Percentiles rank a stretch among this genome's conserved stretches.
phyloP scores from a whole-genome alignment of 2,797 vertebrate genomes.

The Vultur gryphus region DNA sequence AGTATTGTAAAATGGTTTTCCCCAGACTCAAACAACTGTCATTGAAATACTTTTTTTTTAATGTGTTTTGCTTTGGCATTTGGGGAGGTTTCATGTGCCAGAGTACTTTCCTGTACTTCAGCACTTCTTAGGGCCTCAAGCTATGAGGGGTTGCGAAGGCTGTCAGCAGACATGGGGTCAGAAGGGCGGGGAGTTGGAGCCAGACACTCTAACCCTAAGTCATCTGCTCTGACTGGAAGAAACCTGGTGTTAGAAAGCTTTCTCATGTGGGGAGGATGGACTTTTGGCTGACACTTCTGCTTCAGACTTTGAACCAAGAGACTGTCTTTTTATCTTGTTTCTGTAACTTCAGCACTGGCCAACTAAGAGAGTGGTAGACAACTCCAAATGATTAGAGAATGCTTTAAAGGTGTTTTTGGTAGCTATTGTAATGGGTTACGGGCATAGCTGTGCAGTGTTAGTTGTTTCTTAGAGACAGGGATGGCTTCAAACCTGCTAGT shows the following conservation, averaged over 20 bases:
- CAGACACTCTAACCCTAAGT: too few species aligned
- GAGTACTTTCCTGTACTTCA: not conserved
- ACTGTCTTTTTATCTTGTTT: not conserved
- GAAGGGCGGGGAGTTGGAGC: not conserved
- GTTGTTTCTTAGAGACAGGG: not conserved
- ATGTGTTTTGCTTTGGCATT: not conserved
- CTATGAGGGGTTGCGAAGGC: not conserved
- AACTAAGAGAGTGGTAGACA: not conserved
- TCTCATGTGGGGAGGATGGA: not conserved
- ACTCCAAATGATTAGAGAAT: not conserved
- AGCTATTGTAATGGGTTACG: not conserved
- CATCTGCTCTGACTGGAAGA: not conserved
- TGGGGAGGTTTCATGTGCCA: not conserved
- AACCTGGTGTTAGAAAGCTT: not conserved
- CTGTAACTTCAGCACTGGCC: not conserved
- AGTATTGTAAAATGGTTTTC: not conserved
- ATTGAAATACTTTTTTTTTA: not conserved
- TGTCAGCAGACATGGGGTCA: rapidly evolving
- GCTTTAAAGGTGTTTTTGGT: not conserved
- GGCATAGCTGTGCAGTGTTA: rapidly evolving
- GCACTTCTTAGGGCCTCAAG: not conserved
- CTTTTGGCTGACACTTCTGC: not conserved
- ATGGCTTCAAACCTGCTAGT: not conserved
- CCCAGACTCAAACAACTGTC: not conserved
- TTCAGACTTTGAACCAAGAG: not conserved